A percentile compares a stretch with the other conserved stretches of the same genome.
Conservation (phyloP, 2,888 invertebrate species). For the Harpalus rufipes region DNA sequence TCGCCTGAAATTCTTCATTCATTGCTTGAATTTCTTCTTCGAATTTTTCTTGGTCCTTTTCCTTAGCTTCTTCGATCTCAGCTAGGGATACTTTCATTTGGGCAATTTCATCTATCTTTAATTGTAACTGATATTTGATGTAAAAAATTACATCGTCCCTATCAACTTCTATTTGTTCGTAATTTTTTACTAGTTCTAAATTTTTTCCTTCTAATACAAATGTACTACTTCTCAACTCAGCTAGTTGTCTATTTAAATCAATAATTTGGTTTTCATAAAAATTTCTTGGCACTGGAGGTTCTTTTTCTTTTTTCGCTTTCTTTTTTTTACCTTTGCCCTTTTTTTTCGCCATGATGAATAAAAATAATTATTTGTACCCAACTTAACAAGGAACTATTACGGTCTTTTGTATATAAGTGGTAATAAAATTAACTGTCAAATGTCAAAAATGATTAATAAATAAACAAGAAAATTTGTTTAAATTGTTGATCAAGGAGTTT, state of each 20-base stretch:
- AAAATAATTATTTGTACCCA: background rate
- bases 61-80: slow-evolving; percentile 85
- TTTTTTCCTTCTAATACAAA: slow-evolving; percentile 85
- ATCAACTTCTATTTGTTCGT: slow-evolving; percentile 87
- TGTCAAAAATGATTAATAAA: too few species aligned
- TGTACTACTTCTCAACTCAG: slow-evolving; percentile 80
- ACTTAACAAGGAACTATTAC: too few species aligned
- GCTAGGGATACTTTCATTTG: slow-evolving; percentile 87
- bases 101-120: slow-evolving; percentile 82
- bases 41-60: slow-evolving; percentile 84
- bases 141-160: slow-evolving; percentile 91
- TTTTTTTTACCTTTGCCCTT: slow-evolving; percentile 72
- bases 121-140: slow-evolving; percentile 86
- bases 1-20: slow-evolving; percentile 85
- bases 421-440: too few species aligned
- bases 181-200: slow-evolving; percentile 81
- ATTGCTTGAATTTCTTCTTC: slow-evolving; percentile 83
- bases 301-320: slow-evolving; percentile 72
- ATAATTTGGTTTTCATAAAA: slow-evolving; percentile 90
- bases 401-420: too few species aligned
- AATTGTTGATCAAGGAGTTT: too few species aligned
- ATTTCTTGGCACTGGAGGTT: slow-evolving; percentile 87
- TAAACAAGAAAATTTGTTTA: too few species aligned
- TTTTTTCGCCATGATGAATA: background rate
- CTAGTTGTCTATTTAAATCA: slow-evolving; percentile 89